These are phyloP conservation scores for Drosophila melanocephala DNA, from an alignment of 2,888 invertebrate species.

Conservation along the genomic window DNA sequence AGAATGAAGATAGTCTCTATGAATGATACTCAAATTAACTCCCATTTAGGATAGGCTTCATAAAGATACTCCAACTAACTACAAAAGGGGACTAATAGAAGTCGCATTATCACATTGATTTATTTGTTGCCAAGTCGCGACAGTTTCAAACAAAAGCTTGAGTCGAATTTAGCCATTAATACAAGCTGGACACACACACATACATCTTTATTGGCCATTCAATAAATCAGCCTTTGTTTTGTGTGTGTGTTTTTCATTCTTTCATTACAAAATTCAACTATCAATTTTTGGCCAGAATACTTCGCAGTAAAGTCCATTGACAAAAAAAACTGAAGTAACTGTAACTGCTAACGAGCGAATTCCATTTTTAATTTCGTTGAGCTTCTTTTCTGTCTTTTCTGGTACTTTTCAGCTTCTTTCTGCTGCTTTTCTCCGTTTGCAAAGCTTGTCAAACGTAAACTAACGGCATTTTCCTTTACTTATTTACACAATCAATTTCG, in stretches of 20 bases:
- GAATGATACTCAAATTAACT: not conserved
- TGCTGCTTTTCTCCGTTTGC: conserved; percentile 6
- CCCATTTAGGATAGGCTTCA: not conserved
- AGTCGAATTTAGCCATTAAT: conserved; percentile 33
- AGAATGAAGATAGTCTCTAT: not conserved
- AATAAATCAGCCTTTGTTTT: conserved; percentile 33
- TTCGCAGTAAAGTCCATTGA: conserved; percentile 66
- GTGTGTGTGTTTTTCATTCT: not conserved
- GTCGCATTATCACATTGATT: not conserved
- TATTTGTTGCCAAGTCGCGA: not conserved
- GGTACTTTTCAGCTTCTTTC: conserved; percentile 1
- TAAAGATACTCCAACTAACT: not conserved
- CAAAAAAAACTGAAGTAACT: conserved; percentile 56
- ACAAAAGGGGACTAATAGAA: not conserved
- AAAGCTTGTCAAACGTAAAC: conserved; percentile 77
- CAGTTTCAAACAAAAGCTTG: not conserved
- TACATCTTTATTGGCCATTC: conserved; percentile 37
- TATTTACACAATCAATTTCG: conserved; percentile 81
- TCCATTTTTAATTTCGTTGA: conserved; percentile 75
- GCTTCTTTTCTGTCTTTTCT: conserved; percentile 42
- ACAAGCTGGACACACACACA: not conserved
- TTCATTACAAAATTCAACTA: conserved; percentile 25
- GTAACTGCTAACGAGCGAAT: conserved; percentile 74
- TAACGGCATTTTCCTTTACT: conserved; percentile 80
- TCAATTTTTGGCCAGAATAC: conserved; percentile 60